Base-by-base conservation (phyloP, 2,113 vertebrate species). In the Oncorhynchus clarkii region DNA sequence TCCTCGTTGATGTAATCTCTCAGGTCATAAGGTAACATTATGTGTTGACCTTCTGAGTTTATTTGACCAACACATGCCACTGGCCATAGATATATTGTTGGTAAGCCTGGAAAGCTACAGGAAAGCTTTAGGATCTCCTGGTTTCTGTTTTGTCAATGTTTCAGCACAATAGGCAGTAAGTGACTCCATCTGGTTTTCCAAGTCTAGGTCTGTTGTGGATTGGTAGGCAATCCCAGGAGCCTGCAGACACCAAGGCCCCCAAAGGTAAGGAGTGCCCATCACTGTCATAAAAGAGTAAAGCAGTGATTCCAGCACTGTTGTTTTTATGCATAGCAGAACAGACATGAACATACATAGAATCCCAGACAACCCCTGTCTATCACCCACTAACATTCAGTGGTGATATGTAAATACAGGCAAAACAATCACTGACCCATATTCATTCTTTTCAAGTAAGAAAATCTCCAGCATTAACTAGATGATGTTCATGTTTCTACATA, bases 91-190 rank as follows among this genome's bases (percentile, higher is more conserved):
- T 27, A 67, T 12, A 16, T 27, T 2, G 4, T 16, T 29, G 65
- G 14, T 14, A 24, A 31, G 65, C 27, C 16, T 67, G 13, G 27
- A 16, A 67, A 67, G 27, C 27, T 27, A 67, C 12, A 67, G 13
- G 26, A 64, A 45, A n/a, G 62, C 27, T 31, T 29, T 13, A 29
- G 14, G 26, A 29, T 67, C 65, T 2, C 12, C 65, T 67, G 65
- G 65, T 67, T 67, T 67, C 14, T 67, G 65, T 67, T 67, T 67
- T 67, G 65, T 34, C 65, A 67, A 31, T 67, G 65, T 67, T 67
- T 26, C 65, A 18, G 27, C 26, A 67, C 65, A 67, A 67, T 29
- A 67, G 65, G 14, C 24, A 67, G 26, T 67, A 67, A 67, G 65
- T 67, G 65, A 67, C 27, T 31, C 27, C 65, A 67, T 67, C 65